Evolutionary conservation across 35 echinoderm and acorn worm species (phyloP).

Genomic region (Ophioderma brevispina): DNA sequence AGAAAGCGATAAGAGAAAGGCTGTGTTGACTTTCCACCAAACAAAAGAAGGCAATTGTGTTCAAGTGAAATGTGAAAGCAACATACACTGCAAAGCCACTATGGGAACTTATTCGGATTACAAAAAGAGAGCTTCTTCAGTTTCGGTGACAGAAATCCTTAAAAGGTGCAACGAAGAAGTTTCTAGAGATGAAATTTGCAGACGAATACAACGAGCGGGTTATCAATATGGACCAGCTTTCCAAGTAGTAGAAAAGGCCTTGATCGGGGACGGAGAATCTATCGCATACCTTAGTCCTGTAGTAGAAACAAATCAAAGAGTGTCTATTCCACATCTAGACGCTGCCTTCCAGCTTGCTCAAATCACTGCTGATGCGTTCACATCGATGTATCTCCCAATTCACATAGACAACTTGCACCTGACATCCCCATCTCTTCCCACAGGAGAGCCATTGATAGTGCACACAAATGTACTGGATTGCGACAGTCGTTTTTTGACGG

Average conservation of each 20-base stretch:
- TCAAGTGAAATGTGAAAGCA: too few relatives aligned
- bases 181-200: conserved; percentile 64
- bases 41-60: too few relatives aligned
- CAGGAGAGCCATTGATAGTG: conserved; percentile 49
- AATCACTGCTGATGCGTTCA: conserved; percentile 3
- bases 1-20: too few relatives aligned
- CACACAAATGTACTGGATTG: conserved; percentile 65
- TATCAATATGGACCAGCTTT: conserved; percentile 63
- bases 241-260: conserved; percentile 59
- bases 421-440: conserved; percentile 49
- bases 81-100: too few relatives aligned
- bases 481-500: conserved; percentile 50
- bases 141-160: conserved; percentile 5
- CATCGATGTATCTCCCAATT: conserved; percentile 54
- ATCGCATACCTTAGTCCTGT: conserved; percentile 41
- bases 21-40: too few relatives aligned
- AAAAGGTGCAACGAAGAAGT: conserved; percentile 15
- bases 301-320: conserved; percentile 70
- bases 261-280: conserved; percentile 68
- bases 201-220: conserved; percentile 39
- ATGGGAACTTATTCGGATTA: too few relatives aligned
- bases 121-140: conserved; percentile 34
- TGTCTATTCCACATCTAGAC: conserved; percentile 64
- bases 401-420: conserved; percentile 35
- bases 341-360: conserved; percentile 72